These are phyloP conservation scores for Cheilosia impressa DNA, from an alignment of 2,888 invertebrate species.

Conservation along the genomic window DNA sequence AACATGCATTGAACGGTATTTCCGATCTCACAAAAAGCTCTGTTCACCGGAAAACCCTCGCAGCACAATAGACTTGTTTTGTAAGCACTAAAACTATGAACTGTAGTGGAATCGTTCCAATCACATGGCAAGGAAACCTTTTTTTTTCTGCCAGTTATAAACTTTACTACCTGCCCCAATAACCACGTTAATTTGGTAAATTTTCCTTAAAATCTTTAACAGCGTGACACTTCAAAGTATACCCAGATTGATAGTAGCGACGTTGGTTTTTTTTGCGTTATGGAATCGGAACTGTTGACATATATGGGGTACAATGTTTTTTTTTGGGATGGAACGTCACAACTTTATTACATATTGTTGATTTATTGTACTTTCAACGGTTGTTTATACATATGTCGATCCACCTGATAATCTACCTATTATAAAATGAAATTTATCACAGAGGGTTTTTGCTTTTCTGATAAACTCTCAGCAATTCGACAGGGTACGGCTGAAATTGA, in stretches of 20 bases:
- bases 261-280: background rate
- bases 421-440: no score
- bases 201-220: conserved; percentile 9
- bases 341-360: no score
- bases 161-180: conserved; percentile 27
- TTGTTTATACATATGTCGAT: no score
- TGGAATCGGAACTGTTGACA: no score
- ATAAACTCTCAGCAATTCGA: no score
- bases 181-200: conserved; percentile 30
- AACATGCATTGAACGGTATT: background rate
- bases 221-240: background rate
- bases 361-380: no score
- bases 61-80: background rate
- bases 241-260: background rate
- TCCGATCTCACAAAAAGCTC: background rate
- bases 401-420: no score
- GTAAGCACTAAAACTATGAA: conserved; percentile 2
- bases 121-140: conserved; percentile 17
- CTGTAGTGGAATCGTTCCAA: conserved; percentile 1
- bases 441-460: no score
- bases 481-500: no score
- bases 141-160: conserved; percentile 16
- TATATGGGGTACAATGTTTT: no score
- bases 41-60: background rate
- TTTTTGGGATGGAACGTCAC: no score